Evolutionary conservation across 2,888 invertebrate species (phyloP), one percentile per base, ranked within the genome.

Genomic region (Xylocampa areola): DNA sequence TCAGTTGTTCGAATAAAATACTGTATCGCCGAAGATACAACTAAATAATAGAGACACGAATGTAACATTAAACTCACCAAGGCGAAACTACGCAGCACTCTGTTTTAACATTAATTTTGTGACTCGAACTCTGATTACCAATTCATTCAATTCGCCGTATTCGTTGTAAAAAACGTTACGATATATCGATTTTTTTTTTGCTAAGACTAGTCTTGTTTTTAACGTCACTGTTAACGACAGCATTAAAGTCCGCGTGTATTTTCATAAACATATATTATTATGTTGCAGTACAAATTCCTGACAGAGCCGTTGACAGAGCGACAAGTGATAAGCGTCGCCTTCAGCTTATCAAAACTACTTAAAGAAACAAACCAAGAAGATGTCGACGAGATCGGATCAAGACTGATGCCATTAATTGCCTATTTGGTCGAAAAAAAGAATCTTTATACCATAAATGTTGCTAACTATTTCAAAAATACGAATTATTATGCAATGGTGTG

Each of bases 231-330:
- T n/a, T n/a, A n/a, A n/a, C n/a, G n/a, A n/a, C n/a, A n/a, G n/a
- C n/a, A n/a, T 6, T 10, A 8, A 27, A 27, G 2, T 6, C 6
- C 10, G 27, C 2, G 4, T 27, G 10, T 7, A 27, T 8, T 2
- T 27, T 6, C 6, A 6, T 27, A 27, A 4, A 8, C 27, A 27
- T n/a, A 32, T 54, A n/a, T n/a, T n/a, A n/a, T 37, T 37, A 64
- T 48, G 47, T 91, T 91, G 48, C 88, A 94, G 93, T 88, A 86
- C 60, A 88, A 90, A 76, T 90, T 81, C 70, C 72, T 92, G 29
- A 81, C 76, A 41, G 85, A 85, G 51, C 87, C 89, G 0, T 48
- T 91, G 4, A 75, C 77, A 6, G 80, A 88, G 37, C 64, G 45
- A 17, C 85, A 89, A 76, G 84, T 91, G 5, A 47, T 71, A 27